Evolutionary conservation across 1,140 invertebrate species (phyloP).

Genomic region (Drosophila navojoa): DNA sequence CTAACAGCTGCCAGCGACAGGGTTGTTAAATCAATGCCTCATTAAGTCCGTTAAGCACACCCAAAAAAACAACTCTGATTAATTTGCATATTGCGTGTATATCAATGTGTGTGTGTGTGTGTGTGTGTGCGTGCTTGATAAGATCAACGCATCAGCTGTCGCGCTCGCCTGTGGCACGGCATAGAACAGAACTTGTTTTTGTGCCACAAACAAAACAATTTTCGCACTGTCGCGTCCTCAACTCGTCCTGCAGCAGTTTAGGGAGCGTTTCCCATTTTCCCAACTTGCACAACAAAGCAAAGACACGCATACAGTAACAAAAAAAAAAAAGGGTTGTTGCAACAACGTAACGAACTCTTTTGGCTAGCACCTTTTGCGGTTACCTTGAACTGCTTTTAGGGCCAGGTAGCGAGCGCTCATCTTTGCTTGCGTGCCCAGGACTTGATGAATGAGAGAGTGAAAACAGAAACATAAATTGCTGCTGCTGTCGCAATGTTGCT

Average conservation of each 20-base stretch:
- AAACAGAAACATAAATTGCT: slow-evolving; percentile 72
- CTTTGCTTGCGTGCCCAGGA: slow-evolving; percentile 62
- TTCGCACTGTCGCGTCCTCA: slow-evolving; percentile 69
- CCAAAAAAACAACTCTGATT: slow-evolving; percentile 54
- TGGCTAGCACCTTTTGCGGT: slow-evolving; percentile 37
- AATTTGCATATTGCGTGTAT: slow-evolving; percentile 76
- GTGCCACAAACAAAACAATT: slow-evolving; percentile 77
- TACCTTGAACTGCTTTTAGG: slow-evolving; percentile 13
- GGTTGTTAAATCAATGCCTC: slow-evolving; percentile 53
- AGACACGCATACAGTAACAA: background rate
- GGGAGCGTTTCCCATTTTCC: slow-evolving; percentile 12
- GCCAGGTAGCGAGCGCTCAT: slow-evolving; percentile 4
- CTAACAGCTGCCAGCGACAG: slow-evolving; percentile 27
- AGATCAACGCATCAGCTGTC: slow-evolving; percentile 72
- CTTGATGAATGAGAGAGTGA: slow-evolving; percentile 79
- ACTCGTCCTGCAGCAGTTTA: slow-evolving; percentile 19
- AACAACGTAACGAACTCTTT: slow-evolving; percentile 24
- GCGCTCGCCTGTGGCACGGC: slow-evolving; percentile 6
- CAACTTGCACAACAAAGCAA: slow-evolving; percentile 22
- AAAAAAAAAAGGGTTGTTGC: slow-evolving; percentile 41
- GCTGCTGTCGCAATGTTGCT: slow-evolving; percentile 1
- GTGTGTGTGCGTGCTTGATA: slow-evolving; percentile 43
- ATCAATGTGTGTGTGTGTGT: background rate
- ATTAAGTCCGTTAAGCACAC: slow-evolving; percentile 46
- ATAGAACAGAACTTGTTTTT: slow-evolving; percentile 62